phyloP scores from a whole-genome alignment of 2,888 invertebrate species.

The Polymixis lichenea region DNA sequence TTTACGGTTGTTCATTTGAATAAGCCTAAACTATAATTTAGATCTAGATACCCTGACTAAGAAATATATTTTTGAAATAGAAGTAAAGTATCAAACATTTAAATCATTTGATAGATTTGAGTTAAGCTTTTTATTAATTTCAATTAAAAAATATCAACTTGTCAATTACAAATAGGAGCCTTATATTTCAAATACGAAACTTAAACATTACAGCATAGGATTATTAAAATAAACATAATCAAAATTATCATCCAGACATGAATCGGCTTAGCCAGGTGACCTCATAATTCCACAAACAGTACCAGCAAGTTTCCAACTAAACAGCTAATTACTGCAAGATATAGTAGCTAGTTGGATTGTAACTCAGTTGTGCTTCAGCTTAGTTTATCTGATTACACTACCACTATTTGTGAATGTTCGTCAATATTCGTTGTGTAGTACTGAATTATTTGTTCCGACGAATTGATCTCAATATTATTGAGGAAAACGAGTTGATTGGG shows the following conservation, averaged over 20 bases:
- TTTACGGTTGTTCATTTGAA: background rate
- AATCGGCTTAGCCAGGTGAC: background rate
- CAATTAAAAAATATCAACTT: background rate
- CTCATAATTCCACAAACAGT: background rate
- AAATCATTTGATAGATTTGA: background rate
- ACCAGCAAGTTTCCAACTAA: background rate
- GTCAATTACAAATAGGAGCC: no score
- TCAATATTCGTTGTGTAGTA: constrained; percentile 41
- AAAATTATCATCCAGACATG: background rate
- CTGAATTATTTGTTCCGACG: constrained; percentile 38
- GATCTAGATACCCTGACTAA: background rate
- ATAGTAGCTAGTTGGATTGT: constrained; percentile 5
- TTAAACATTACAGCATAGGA: background rate
- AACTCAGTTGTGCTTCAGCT: constrained; percentile 1
- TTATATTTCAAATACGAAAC: background rate
- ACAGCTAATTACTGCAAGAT: constrained; percentile 10
- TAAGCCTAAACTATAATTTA: no score
- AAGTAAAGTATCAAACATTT: background rate
- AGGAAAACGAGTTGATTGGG: constrained; percentile 1
- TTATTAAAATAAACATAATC: background rate
- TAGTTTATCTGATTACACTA: constrained; percentile 32
- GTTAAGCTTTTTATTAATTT: background rate
- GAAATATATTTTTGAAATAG: background rate
- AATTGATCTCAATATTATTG: constrained; percentile 6
- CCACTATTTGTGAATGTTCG: constrained; percentile 43